A percentile compares a stretch with the other conserved stretches of the same genome.
Conservation (phyloP, 2,113 vertebrate genomes). For the Rallus limicola region DNA sequence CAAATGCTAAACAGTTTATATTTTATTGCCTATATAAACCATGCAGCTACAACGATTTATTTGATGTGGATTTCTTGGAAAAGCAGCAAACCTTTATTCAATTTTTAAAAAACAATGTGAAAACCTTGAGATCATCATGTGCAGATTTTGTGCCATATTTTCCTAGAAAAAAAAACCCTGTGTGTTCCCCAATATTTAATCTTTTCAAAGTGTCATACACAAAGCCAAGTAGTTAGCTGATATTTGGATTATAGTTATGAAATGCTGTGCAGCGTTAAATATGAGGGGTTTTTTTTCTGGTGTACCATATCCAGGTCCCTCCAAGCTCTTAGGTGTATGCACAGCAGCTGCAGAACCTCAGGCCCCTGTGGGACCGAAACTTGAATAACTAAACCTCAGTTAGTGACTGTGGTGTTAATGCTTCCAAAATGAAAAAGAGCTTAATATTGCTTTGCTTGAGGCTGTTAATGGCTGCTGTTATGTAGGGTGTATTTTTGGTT, state of each 20-base stretch:
- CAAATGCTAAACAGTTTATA: neutral
- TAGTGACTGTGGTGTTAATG: neutral
- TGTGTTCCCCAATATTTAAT: neutral
- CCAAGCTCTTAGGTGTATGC: neutral
- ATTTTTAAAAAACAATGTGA: neutral
- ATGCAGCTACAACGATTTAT: neutral
- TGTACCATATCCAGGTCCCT: neutral
- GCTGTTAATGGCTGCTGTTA: neutral
- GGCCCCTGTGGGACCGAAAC: neutral
- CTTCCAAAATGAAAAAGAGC: constrained; percentile 22
- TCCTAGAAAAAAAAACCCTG: neutral
- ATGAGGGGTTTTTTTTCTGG: neutral
- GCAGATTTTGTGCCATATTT: neutral
- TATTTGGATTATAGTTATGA: neutral
- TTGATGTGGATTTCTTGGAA: neutral
- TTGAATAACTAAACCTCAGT: neutral
- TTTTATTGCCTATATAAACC: neutral
- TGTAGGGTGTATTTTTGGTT: neutral
- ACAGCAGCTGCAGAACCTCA: neutral
- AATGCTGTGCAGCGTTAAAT: neutral
- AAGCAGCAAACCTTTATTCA: neutral
- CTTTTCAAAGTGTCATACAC: neutral
- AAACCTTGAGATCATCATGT: neutral
- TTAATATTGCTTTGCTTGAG: neutral
- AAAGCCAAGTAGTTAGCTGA: neutral